Conservation (phyloP, 1,140 invertebrate genomes). For the Latrodectus geometricus region DNA sequence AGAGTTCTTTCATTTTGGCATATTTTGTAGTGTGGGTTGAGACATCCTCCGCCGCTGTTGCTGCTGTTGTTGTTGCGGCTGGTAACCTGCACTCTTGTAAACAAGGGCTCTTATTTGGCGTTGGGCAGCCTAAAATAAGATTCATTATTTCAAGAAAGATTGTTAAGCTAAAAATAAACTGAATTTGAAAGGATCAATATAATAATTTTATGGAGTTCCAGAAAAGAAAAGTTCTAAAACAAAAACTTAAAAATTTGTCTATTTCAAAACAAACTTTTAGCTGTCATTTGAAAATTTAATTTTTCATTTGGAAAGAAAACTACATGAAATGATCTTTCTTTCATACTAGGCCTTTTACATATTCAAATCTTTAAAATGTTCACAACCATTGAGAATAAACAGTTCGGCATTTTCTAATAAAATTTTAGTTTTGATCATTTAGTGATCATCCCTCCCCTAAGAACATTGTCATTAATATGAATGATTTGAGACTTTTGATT, state of each 20-base stretch:
- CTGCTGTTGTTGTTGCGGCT: not conserved
- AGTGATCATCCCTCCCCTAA: too few species aligned
- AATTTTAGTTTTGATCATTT: too few species aligned
- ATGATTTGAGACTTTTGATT: too few species aligned
- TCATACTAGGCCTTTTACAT: too few species aligned
- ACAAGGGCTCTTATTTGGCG: slow-evolving; percentile 93
- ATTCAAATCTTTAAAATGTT: too few species aligned
- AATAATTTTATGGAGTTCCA: not conserved
- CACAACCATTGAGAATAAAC: too few species aligned
- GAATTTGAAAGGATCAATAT: not conserved
- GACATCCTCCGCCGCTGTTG: slow-evolving; percentile 22
- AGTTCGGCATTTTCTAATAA: too few species aligned
- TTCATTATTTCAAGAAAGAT: slow-evolving; percentile 6
- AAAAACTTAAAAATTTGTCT: not conserved
- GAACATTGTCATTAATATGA: too few species aligned
- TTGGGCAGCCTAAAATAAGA: slow-evolving; percentile 83
- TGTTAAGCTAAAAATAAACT: not conserved
- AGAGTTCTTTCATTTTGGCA: not conserved
- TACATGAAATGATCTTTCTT: not conserved
- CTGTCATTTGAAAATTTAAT: not conserved
- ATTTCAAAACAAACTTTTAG: not conserved
- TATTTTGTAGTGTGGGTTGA: not conserved
- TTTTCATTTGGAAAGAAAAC: not conserved
- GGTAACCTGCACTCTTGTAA: slow-evolving; percentile 71
- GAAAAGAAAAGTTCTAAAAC: not conserved